A percentile compares a stretch with the other conserved stretches of the same genome.
phyloP scores from a whole-genome alignment of 2,797 vertebrate species.

The Poliocrania exsul region DNA sequence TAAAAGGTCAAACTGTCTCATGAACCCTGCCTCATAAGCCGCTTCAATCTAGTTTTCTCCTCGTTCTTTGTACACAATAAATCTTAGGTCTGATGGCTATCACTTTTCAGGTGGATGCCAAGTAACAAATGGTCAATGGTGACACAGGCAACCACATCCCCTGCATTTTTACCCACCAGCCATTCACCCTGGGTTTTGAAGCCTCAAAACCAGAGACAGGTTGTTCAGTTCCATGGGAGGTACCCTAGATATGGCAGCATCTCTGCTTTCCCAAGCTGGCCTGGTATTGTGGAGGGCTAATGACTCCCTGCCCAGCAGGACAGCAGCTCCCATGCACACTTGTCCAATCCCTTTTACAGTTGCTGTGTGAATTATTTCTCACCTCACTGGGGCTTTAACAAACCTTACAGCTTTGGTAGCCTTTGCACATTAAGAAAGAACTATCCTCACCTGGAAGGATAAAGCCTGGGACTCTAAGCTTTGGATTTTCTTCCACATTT shows the following conservation, averaged over 20 bases:
- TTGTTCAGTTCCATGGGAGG: neutral
- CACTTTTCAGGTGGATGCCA: neutral
- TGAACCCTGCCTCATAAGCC: neutral
- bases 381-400: neutral
- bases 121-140: neutral
- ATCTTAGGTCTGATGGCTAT: neutral
- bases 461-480: neutral
- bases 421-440: neutral
- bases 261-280: neutral
- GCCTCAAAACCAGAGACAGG: neutral
- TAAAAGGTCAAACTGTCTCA: neutral
- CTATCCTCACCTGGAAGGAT: neutral
- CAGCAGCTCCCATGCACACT: neutral
- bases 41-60: neutral
- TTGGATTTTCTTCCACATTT: neutral
- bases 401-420: neutral
- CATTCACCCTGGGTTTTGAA: neutral
- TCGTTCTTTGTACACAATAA: neutral
- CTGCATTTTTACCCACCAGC: neutral
- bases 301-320: no score
- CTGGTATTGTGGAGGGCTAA: fast-evolving
- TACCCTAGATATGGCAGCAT: neutral
- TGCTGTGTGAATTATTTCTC: neutral
- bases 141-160: neutral
- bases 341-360: neutral